Base-by-base conservation (phyloP, 37 sponge, comb jelly and placozoan species). In the Diacarnus erythraeanus region DNA sequence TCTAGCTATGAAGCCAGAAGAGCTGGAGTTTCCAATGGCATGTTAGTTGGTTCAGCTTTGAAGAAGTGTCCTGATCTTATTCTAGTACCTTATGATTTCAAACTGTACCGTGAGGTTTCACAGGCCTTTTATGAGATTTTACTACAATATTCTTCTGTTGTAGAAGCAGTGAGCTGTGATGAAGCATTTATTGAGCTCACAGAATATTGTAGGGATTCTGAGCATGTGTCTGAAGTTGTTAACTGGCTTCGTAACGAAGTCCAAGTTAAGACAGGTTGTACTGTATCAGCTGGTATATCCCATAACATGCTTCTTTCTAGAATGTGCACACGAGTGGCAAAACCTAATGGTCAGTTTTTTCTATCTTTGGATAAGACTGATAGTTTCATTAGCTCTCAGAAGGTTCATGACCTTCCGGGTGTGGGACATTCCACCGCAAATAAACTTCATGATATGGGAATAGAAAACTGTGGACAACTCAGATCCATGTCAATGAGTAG, bases 91-190 rank as follows among this genome's bases (percentile, higher is more conserved):
- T 97, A 97, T 47, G 92, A 97, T 6, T 97, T 97, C 80, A 88
- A 88, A 20, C 37, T 41, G 27, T 97, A 97, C 71, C 85, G 78
- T 18, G 33, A 70, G 59, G 93, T 92, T 4, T 90, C 94, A 31
- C 74, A 77, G 57, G 51, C 35, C 0, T 81, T 97, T 38, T 97
- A 97, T 42, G 71, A 85, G 38, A 86, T 59, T 10, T 72, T 97
- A 31, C 56, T 94, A 18, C 59, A 64, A 21, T 85, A 80, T n/a
- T 91, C 87, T 3, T 76, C 76, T 42, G 26, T 40, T 26, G 77
- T 97, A 4, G 88, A 94, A 66, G 90, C 92, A 26, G 94, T 97
- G 18, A 97, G 97, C 57, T 97, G 97, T 75, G 97, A 97, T 80
- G 97, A 97, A 42, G 97, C 94, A 22, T 97, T 75, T 61, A 63